These are phyloP conservation scores for Perca flavescens DNA, from an alignment of 2,113 vertebrate species.

Conservation along the genomic window DNA sequence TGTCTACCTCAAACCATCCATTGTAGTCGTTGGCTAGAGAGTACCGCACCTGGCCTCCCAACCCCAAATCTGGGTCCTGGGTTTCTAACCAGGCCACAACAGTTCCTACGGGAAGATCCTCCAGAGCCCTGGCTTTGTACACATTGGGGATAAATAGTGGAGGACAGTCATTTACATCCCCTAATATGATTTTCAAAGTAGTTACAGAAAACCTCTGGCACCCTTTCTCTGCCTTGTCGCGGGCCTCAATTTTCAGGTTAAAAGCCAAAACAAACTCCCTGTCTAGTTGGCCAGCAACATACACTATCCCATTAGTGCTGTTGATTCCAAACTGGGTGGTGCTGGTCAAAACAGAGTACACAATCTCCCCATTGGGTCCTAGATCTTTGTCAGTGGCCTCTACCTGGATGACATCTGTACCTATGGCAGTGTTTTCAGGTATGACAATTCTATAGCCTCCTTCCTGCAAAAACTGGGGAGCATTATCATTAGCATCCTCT, in stretches of 20 bases:
- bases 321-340: constrained; percentile 93
- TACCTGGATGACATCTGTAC: constrained; percentile 94
- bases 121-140: constrained; percentile 91
- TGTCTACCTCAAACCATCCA: constrained; percentile 94
- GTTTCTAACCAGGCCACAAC: constrained; percentile 97
- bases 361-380: constrained; percentile 90
- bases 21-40: constrained; percentile 93
- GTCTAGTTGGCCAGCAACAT: constrained; percentile 92
- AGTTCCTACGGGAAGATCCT: constrained; percentile 94
- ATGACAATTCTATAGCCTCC: constrained; percentile 88
- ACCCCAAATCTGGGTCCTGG: constrained; percentile 93
- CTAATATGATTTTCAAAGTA: constrained; percentile 89
- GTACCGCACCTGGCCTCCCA: constrained; percentile 94
- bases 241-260: constrained; percentile 93
- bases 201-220: constrained; percentile 89
- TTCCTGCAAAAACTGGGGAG: constrained; percentile 91
- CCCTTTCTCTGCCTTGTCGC: constrained; percentile 90
- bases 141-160: constrained; percentile 93
- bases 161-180: constrained; percentile 96
- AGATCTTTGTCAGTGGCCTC: constrained; percentile 95
- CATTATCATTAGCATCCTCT: constrained; percentile 94
- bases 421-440: constrained; percentile 93
- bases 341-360: constrained; percentile 92
- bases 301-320: constrained; percentile 91
- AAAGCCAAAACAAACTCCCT: constrained; percentile 90